Conservation (phyloP, 92 coral and sea anemone species). For the Epizoanthus fatuus region DNA sequence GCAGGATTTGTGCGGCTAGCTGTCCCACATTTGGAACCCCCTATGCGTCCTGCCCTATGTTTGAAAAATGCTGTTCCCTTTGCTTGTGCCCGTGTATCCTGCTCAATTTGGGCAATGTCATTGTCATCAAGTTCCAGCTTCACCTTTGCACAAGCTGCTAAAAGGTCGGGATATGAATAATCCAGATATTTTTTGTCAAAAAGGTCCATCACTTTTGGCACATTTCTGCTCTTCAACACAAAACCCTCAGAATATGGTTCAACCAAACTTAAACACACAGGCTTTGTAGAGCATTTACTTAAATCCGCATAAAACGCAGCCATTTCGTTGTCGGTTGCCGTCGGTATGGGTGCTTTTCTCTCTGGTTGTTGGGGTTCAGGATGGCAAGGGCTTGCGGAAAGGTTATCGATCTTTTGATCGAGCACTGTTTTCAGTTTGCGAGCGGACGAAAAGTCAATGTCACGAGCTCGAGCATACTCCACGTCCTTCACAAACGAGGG, state of each 20-base stretch:
- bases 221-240: conserved; percentile 28
- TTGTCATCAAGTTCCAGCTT: conserved; percentile 11
- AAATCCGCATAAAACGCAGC: conserved; percentile 3
- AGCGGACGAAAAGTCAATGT: conserved; percentile 41
- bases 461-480: conserved; percentile 18
- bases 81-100: conserved; percentile 28
- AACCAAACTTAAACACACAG: conserved; percentile 37
- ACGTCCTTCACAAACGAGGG: conserved; percentile 41
- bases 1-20: conserved; percentile 41
- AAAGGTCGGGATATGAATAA: conserved; percentile 21
- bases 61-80: conserved; percentile 35
- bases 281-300: conserved; percentile 20
- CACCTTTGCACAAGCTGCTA: conserved; percentile 33
- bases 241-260: conserved; percentile 37
- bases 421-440: conserved; percentile 39
- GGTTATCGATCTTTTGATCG: conserved; percentile 5
- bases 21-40: conserved; percentile 27
- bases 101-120: conserved; percentile 27
- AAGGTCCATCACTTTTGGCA: conserved; percentile 4
- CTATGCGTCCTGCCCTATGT: conserved; percentile 49
- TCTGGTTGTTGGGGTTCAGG: not conserved
- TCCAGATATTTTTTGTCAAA: conserved; percentile 38
- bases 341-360: not conserved
- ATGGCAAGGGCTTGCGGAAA: not conserved
- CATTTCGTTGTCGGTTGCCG: conserved; percentile 12